Percentiles rank a stretch among this genome's conserved stretches.
Conservation (phyloP, 2,113 vertebrate species). For the Desmodus rotundus region DNA sequence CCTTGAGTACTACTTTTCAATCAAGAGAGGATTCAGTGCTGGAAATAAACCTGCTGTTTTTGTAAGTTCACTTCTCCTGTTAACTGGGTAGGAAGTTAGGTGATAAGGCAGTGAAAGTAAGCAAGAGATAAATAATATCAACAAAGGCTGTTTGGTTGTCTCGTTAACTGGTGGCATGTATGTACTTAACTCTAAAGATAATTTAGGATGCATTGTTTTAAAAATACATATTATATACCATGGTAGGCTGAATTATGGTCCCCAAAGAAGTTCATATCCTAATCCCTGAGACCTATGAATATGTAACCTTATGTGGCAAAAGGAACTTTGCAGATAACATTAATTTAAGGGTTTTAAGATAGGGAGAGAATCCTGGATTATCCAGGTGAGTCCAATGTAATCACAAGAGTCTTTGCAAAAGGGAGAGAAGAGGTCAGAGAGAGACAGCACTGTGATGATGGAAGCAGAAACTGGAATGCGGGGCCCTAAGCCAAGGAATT, state of each 20-base stretch:
- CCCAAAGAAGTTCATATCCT: neutral
- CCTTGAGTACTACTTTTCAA: neutral
- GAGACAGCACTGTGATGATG: neutral
- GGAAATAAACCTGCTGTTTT: neutral
- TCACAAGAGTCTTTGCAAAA: neutral
- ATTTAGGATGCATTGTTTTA: neutral
- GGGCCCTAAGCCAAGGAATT: neutral
- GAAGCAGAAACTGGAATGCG: neutral
- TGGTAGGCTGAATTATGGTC: neutral
- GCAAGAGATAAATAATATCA: neutral
- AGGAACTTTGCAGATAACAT: neutral
- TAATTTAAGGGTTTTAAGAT: conserved; percentile 7
- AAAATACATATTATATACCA: neutral
- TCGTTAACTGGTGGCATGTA: neutral
- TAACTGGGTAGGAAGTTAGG: neutral
- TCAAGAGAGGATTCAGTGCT: neutral
- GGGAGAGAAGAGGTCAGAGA: neutral
- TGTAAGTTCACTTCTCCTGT: neutral
- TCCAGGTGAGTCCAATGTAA: neutral
- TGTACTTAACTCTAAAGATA: neutral
- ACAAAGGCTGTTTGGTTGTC: neutral
- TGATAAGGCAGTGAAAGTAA: neutral
- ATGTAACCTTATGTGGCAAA: neutral
- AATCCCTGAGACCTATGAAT: neutral
- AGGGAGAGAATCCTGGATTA: neutral